Conservation (phyloP, 2,113 vertebrate species). For the Gadus chalcogrammus region DNA sequence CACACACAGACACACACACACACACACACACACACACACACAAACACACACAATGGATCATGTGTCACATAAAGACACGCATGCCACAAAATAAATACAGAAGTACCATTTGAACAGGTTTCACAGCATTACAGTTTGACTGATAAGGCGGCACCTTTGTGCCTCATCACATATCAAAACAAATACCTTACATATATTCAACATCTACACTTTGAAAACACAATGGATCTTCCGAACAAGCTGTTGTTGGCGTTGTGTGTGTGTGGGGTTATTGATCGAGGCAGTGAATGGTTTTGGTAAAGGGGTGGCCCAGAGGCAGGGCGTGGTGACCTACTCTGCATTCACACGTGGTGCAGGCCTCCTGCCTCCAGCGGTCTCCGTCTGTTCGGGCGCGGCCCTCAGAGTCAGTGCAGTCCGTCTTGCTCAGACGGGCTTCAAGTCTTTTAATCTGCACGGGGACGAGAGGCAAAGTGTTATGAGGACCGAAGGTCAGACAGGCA, state of each 20-base stretch:
- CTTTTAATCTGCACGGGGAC: slow-evolving; percentile 83
- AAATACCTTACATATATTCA: no score
- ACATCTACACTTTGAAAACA: no score
- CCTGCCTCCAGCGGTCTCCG: slow-evolving; percentile 82
- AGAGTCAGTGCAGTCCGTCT: slow-evolving; percentile 83
- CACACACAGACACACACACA: neutral
- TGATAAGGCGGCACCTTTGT: no score
- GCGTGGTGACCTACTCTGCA: slow-evolving; percentile 80
- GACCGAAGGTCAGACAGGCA: slow-evolving; percentile 4
- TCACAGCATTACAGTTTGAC: no score
- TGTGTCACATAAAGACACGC: neutral
- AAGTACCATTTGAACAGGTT: no score
- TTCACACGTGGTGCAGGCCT: slow-evolving; percentile 85
- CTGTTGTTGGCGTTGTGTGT: no score
- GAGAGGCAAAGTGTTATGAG: neutral
- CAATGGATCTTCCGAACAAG: no score
- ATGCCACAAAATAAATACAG: no score
- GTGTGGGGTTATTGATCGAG: neutral
- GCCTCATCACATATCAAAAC: no score
- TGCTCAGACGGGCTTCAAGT: slow-evolving; percentile 89
- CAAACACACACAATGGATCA: neutral
- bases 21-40: slow-evolving; percentile 9
- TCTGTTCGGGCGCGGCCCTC: slow-evolving; percentile 74
- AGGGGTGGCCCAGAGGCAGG: no score
- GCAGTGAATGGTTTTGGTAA: no score